Evolutionary conservation across 1,140 invertebrate genomes (phyloP).

Genomic region (Mylabris phalerata): DNA sequence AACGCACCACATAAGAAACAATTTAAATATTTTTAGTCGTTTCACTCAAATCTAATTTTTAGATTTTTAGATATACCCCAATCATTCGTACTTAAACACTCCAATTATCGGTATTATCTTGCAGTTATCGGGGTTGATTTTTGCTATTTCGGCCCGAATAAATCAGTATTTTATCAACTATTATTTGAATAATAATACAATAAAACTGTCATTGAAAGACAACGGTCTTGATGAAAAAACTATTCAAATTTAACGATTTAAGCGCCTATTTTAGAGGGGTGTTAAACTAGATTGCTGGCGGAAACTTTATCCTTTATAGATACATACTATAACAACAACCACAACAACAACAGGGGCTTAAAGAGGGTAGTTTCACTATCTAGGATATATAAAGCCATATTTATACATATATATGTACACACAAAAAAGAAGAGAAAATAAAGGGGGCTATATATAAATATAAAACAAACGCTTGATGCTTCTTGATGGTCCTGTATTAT

Average conservation of each 20-base stretch:
- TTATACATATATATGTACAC: not conserved
- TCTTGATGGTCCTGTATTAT: conserved; percentile 15
- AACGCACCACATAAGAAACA: too few relatives aligned
- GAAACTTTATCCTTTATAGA: conserved; percentile 11
- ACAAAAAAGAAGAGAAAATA: too few relatives aligned
- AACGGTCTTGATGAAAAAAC: conserved; percentile 16
- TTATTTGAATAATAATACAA: conserved; percentile 20
- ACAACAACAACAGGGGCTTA: too few relatives aligned
- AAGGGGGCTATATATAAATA: not conserved
- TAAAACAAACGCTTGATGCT: conserved; percentile 18
- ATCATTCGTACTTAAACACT: too few relatives aligned
- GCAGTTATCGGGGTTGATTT: too few relatives aligned
- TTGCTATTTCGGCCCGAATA: too few relatives aligned
- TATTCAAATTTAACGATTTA: conserved; percentile 26
- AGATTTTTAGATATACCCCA: too few relatives aligned
- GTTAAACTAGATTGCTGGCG: conserved; percentile 23
- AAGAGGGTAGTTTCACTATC: too few relatives aligned
- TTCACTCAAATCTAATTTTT: too few relatives aligned
- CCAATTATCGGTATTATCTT: too few relatives aligned
- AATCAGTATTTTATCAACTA: conserved; percentile 1
- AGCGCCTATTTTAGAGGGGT: conserved; percentile 24
- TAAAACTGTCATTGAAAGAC: conserved; percentile 15
- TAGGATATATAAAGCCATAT: not conserved
- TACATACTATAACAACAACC: not conserved
- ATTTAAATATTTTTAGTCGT: too few relatives aligned